Base-by-base conservation (phyloP, 2,113 vertebrate species). In the Erythrocebus patas region DNA sequence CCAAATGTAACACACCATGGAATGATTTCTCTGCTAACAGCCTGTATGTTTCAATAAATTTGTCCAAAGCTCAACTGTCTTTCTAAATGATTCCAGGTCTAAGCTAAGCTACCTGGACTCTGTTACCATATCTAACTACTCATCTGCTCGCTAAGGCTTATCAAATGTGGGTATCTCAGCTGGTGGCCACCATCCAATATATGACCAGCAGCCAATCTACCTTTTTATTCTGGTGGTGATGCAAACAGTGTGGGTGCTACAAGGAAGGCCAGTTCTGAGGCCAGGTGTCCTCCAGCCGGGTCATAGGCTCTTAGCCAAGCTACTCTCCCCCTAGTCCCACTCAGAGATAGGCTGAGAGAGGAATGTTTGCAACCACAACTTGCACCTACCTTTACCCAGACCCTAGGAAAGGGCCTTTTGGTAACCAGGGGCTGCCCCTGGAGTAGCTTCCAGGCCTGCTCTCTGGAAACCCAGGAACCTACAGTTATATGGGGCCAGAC, bases 21-120 rank as follows among this genome's bases (percentile, higher is more conserved):
- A 96, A 97, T 98, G 96, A 98, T 96, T 98, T 98, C 98, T 98
- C 97, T 59, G 92, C 98, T 97, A 95, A 97, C 91, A 97, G 90
- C 89, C 0, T 86, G 3, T 98, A 91, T 88, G 97, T 98, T 97
- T 98, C 97, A 98, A 98, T 98, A 96, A 98, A 98, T 96, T 30
- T 97, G 76, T 97, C 64, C 92, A 66, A 11, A 96, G 52, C 70
- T 94, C 78, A 90, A 12, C 35, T 83, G 91, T 97, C 35, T 83
- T 89, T 97, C 59, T 98, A 43, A 91, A 78, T 97, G 84, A 96
- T 79, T 97, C 68, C 72, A 90, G 91, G 55, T 23, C 61, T 45
- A 81, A 52, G 18, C 43, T 80, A 92, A 96, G 64, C 30, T 50
- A 25, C 50, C 78, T 76, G 2, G 1, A 90, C 27, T 80, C 27